Base-by-base conservation (phyloP, 2,113 vertebrate genomes). In the Microtus oregoni region DNA sequence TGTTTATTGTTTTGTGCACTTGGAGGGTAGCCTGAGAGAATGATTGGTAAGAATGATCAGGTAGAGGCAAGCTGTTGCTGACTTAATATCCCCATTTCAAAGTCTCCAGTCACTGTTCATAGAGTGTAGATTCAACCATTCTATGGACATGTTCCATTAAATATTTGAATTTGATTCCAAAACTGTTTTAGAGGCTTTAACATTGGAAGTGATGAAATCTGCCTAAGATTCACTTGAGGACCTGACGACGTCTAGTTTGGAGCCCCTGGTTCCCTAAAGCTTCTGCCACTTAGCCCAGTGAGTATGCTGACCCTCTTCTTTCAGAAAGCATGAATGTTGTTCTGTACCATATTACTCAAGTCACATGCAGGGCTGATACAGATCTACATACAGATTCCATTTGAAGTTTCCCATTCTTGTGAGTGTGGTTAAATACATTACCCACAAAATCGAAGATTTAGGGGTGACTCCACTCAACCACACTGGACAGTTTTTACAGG, bases 401-500 rank as follows among this genome's bases (percentile, higher is more conserved):
- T 30, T 78, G 30, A 32, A 11, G 11, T 12, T 26, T 11, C 14
- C 2, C 38, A 85, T 86, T 85, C 41, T 70, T 50, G 24, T 20
- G 63, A 38, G 3, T 82, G 28, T 47, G n/a, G 19, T 55, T 92
- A 70, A 83, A 72, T 68, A 11, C 0, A 5, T 89, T 3, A 90
- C 20, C 13, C 35, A 68, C 17, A 93, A 32, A 86, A 50, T 65
- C 70, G 91, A 6, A 86, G 5, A 17, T 58, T 95, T 72, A 44
- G 17, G 55, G 65, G 7, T 78, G 38, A 96, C 79, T 86, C 20
- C 67, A 65, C 41, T 47, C 75, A 92, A 65, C 15, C 68, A 90
- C n/a, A 41, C 44, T 55, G 86, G 94, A 79, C 79, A 50, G 35
- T 70, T 97, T 96, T 92, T 38, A 44, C 73, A 75, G 78, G 15